Base-by-base conservation (phyloP, 2,797 vertebrate genomes). In the Eulemur coronatus region DNA sequence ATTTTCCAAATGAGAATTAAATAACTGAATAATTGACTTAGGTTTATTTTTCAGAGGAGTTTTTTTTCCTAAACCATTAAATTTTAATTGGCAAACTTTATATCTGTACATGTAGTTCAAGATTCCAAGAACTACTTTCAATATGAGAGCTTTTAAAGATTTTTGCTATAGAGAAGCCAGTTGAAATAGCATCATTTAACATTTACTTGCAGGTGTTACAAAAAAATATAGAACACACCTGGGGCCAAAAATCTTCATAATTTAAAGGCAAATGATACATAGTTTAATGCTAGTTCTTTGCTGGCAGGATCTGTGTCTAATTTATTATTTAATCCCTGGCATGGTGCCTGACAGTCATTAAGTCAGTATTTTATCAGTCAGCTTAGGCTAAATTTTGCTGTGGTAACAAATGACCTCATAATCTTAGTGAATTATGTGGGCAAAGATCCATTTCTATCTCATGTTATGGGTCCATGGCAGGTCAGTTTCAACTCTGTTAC, bases 21-120 rank as follows among this genome's bases (percentile, higher is more conserved):
- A 96, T 97, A 97, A 97, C 87, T 82, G 2, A 97, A 61, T 30
- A 63, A 75, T 65, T 94, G 90, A 97, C 96, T 97, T 97, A 88
- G 89, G 43, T 80, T 97, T 81, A 92, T 85, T 88, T 91, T 86
- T 97, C 94, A 96, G 65, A 93, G 94, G 79, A 50, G 80, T 81
- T 80, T 86, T 10, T 10, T 2, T 63, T 69, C 73, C 20, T 12
- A 72, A 85, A 91, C 52, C 91, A 94, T 95, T 0, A 4, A 92
- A 96, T 87, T 98, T 94, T 94, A 98, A 92, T 96, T 97, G 96
- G 81, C 91, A 97, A 98, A 98, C 86, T 97, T 97, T 95, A 85
- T 57, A 96, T 94, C 96, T 97, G 95, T 92, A 88, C 43, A 97
- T 61, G 33, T 55, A 65, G 92, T 98, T 98, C 59, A 94, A 96